Base-by-base conservation (phyloP, 2,888 invertebrate genomes). In the Myathropa florea region DNA sequence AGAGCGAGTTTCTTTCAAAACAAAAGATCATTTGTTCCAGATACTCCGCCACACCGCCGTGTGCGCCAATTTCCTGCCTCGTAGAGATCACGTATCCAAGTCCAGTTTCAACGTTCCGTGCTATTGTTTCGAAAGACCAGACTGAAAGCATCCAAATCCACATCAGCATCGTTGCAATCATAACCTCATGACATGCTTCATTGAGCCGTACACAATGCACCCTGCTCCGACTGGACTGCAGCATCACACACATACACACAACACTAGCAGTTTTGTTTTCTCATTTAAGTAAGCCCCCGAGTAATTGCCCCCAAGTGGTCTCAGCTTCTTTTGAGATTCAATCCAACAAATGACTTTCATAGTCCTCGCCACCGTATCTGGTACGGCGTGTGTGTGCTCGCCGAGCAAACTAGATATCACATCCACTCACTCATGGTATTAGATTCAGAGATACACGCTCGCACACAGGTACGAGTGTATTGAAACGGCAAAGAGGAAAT, bases 171-270 rank as follows among this genome's bases (percentile, higher is more conserved):
- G 26, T 70, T 46, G 36, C 73, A 85, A 85, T 82, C 82, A 82
- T 83, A 78, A 79, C 71, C 78, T 71, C 75, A 86, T 86, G 70
- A 75, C 71, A 86, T 79, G 83, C 78, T 83, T 86, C 83, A 86
- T 75, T 86, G 86, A 83, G 60, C 77, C 73, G 36, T 33, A 55
- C 55, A 80, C 75, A 75, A 80, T 70, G 64, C 24, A 59, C 57
- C 65, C 60, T 23, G 64, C 7, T 26, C 18, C 18, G 12, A 23
- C 30, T 23, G 23, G 28, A 72, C 28, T 59, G 12, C 70, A 60
- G 59, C 73, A 73, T 23, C 60, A 59, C 3, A 39, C 6, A 26
- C 26, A 24, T 4, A 23, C 14, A 2, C 10, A 4, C 23, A 36
- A 30, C 2, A 28, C 12, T 14, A 9, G 23, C 33, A 21, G 70